A percentile compares a stretch with the other conserved stretches of the same genome.
These are phyloP conservation scores for Rhinatrema bivittatum DNA, from an alignment of 2,797 vertebrate genomes.

Conservation along the genomic window DNA sequence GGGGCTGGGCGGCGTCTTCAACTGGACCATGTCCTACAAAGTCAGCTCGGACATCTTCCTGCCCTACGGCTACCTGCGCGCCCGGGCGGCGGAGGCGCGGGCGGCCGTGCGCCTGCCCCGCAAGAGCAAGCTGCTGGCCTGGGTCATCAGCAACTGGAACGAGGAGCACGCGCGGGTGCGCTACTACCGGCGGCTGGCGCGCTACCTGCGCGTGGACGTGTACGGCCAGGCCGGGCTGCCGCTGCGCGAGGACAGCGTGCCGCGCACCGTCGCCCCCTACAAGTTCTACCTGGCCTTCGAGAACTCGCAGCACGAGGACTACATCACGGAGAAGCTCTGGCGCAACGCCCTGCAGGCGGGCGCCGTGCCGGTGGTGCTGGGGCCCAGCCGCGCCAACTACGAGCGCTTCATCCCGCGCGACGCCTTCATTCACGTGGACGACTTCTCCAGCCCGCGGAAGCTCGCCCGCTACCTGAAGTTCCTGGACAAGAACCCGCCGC, in stretches of 20 bases:
- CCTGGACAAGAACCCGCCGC: constrained; percentile 56
- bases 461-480: constrained; percentile 75
- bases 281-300: constrained; percentile 92
- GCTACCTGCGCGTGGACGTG: constrained; percentile 68
- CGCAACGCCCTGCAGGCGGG: constrained; percentile 70
- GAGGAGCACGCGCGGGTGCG: constrained; percentile 71
- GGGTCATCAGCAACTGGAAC: constrained; percentile 89
- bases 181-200: constrained; percentile 64
- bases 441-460: constrained; percentile 65
- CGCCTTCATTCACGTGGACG: constrained; percentile 88
- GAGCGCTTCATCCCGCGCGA: constrained; percentile 78
- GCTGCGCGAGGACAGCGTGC: constrained; percentile 45
- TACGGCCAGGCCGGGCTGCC: constrained; percentile 55
- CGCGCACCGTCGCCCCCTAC: constrained; percentile 64
- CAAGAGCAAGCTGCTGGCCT: constrained; percentile 67
- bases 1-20: constrained; percentile 60
- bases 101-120: constrained; percentile 17
- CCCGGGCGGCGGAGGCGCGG: constrained; percentile 7
- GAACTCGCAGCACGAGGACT: constrained; percentile 87
- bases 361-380: constrained; percentile 80
- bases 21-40: constrained; percentile 84
- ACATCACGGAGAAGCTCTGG: constrained; percentile 94
- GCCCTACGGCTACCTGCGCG: constrained; percentile 76
- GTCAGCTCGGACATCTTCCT: constrained; percentile 76
- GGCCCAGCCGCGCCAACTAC: constrained; percentile 75